Conservation (phyloP, 2,113 vertebrate species). For the Corythaeola cristata region DNA sequence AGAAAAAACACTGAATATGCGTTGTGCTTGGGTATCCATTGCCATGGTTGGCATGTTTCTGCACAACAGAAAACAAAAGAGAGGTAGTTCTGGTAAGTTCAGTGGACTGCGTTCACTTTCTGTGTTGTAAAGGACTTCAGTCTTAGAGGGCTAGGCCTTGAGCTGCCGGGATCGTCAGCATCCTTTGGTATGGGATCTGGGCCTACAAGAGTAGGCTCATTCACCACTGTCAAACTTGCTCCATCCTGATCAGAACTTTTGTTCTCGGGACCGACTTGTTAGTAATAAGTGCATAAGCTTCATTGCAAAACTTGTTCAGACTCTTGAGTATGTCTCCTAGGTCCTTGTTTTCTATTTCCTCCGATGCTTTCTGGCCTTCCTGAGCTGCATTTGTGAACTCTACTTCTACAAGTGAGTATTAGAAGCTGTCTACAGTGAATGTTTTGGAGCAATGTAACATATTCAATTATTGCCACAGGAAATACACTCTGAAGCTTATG, state of each 20-base stretch:
- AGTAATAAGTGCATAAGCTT: not conserved
- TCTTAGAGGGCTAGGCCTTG: not conserved
- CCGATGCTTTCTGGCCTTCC: slow-evolving; percentile 93
- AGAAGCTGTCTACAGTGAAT: not conserved
- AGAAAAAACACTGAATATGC: not conserved
- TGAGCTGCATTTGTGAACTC: slow-evolving; percentile 95
- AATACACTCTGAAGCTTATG: fast-evolving
- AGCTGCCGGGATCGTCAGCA: not conserved
- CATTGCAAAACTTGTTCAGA: not conserved
- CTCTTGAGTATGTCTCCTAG: slow-evolving; percentile 69
- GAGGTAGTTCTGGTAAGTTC: not conserved
- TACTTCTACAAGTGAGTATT: slow-evolving; percentile 99
- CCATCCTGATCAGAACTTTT: not conserved
- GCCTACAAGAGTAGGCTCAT: not conserved
- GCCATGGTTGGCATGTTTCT: not conserved
- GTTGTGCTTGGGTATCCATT: not conserved
- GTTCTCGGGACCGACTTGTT: not conserved
- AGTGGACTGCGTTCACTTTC: not conserved
- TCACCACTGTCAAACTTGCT: not conserved
- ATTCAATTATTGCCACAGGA: not conserved
- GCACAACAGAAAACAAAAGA: no score
- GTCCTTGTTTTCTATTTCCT: slow-evolving; percentile 98
- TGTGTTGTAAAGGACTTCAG: not conserved
- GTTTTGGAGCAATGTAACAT: not conserved
- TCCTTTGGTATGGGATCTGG: not conserved